Evolutionary conservation across 2,888 invertebrate species (phyloP).

Genomic region (Tinea trinotella): DNA sequence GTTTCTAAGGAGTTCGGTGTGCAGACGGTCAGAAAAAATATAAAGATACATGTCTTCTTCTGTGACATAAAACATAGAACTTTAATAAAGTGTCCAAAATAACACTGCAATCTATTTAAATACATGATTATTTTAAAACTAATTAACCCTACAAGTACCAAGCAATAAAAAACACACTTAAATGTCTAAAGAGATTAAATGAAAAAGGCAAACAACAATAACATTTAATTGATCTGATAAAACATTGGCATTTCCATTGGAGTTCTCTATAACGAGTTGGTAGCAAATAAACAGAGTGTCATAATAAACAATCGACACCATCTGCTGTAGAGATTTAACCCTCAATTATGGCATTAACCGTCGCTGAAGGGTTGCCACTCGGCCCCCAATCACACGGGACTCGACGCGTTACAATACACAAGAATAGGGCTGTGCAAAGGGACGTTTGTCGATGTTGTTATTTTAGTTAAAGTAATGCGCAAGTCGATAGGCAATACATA

Average conservation of each 20-base stretch:
- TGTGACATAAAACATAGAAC: no score
- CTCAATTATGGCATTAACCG: conserved; percentile 70
- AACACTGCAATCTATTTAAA: no score
- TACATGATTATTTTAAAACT: no score
- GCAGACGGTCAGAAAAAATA: no score
- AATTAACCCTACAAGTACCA: neutral
- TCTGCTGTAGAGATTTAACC: conserved; percentile 61
- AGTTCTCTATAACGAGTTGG: conserved; percentile 27
- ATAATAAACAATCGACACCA: conserved; percentile 57
- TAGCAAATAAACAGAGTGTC: conserved; percentile 42
- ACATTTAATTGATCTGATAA: conserved; percentile 19
- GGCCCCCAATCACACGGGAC: conserved; percentile 16
- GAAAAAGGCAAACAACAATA: neutral
- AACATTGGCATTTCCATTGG: neutral
- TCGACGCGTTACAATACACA: neutral
- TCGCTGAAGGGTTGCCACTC: conserved; percentile 50
- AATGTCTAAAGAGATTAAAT: neutral
- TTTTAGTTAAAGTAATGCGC: no score
- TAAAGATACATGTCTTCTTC: no score
- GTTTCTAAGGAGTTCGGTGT: no score
- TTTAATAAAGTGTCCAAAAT: no score
- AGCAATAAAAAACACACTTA: neutral
- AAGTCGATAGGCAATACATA: no score
- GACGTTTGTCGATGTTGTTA: conserved; percentile 11
- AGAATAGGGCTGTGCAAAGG: neutral